Conservation (phyloP, 2,797 vertebrate species). For the Platalea minor region DNA sequence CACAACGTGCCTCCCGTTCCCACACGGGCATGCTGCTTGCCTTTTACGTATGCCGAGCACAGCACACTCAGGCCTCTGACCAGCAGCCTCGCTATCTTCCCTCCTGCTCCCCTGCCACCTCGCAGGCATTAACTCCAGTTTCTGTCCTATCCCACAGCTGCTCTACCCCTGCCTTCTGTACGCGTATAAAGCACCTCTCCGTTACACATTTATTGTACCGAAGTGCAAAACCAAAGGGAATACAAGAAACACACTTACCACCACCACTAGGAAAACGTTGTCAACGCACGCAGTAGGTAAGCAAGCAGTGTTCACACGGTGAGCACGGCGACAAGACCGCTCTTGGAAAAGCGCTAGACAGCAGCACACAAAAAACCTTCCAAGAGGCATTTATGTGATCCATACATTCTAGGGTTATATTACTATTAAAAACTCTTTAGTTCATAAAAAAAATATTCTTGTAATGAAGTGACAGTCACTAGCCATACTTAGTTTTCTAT, state of each 20-base stretch:
- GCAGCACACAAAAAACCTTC: not conserved
- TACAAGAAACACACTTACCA: not conserved
- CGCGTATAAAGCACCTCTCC: not conserved
- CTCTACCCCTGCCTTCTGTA: not conserved
- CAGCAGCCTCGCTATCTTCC: not conserved
- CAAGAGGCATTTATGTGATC: not conserved
- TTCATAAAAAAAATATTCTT: not conserved
- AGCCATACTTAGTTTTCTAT: not conserved
- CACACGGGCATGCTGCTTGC: not conserved
- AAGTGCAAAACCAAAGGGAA: not conserved
- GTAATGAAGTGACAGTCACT: not conserved
- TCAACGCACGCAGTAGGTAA: not conserved
- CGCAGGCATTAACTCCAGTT: not conserved
- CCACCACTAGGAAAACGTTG: not conserved
- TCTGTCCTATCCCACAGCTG: not conserved
- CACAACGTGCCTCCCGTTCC: too few species aligned
- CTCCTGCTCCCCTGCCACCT: not conserved
- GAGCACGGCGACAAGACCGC: not conserved
- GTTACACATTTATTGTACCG: not conserved
- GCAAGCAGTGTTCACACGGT: not conserved
- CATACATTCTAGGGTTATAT: not conserved
- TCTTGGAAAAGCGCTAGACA: not conserved
- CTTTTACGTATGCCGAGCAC: not conserved
- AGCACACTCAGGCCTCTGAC: not conserved
- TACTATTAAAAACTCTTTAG: not conserved